Conservation (phyloP, 2,113 vertebrate genomes). For the Oryzias javanicus region DNA sequence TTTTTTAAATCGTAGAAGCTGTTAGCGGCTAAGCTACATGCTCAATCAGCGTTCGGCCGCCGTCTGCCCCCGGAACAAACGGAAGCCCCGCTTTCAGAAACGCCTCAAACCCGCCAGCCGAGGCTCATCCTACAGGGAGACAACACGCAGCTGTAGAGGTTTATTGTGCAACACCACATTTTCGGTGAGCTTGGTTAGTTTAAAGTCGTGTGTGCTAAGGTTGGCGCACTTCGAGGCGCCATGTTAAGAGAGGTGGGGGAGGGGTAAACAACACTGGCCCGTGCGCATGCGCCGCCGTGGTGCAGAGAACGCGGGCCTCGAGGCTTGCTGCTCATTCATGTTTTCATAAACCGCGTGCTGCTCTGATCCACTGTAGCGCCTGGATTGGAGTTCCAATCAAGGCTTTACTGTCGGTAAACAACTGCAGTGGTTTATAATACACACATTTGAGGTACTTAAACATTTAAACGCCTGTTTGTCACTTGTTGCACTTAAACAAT, state of each 20-base stretch:
- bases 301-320: slow-evolving; percentile 80
- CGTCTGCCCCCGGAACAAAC: slow-evolving; percentile 37
- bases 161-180: neutral
- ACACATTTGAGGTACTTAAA: no score
- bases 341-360: slow-evolving; percentile 66
- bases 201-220: slow-evolving; percentile 54
- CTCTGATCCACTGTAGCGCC: slow-evolving; percentile 35
- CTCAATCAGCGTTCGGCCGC: slow-evolving; percentile 17
- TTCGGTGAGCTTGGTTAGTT: slow-evolving; percentile 2
- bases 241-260: slow-evolving; percentile 85
- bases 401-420: no score
- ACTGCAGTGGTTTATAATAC: no score
- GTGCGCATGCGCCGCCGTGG: slow-evolving; percentile 78
- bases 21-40: slow-evolving; percentile 46
- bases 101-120: slow-evolving; percentile 2
- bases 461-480: no score
- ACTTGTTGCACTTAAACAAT: no score
- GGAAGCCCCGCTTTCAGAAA: slow-evolving; percentile 5
- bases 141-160: neutral
- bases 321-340: slow-evolving; percentile 73
- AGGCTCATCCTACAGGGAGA: neutral
- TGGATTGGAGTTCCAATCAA: no score
- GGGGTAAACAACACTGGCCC: slow-evolving; percentile 70
- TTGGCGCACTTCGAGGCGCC: slow-evolving; percentile 84
- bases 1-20: slow-evolving; percentile 37